A percentile compares a stretch with the other conserved stretches of the same genome.
phyloP scores from a whole-genome alignment of 2,113 vertebrate species.

The Nesoenas mayeri region DNA sequence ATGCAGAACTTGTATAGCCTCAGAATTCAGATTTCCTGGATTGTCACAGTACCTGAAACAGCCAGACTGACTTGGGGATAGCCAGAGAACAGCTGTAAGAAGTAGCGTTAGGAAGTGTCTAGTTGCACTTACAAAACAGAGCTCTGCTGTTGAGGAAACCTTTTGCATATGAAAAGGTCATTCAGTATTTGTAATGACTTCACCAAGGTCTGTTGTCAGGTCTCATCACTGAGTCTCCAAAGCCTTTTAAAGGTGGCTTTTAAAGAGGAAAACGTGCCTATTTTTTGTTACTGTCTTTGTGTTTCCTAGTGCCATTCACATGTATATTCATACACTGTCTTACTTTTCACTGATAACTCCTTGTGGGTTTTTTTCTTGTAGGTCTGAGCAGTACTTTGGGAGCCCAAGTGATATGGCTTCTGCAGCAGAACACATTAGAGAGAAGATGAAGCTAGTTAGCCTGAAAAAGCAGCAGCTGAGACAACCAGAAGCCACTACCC shows the following conservation, averaged over 20 bases:
- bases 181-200: not conserved
- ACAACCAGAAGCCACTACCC: constrained; percentile 71
- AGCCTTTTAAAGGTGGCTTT: not conserved
- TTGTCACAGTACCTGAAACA: not conserved
- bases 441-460: constrained; percentile 92
- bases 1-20: not conserved
- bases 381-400: constrained; percentile 95
- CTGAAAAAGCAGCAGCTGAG: constrained; percentile 88
- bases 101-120: not conserved
- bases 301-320: not conserved
- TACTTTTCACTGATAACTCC: not conserved
- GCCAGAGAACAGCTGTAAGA: not conserved
- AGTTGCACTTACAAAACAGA: not conserved
- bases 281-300: not conserved
- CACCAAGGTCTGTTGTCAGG: not conserved
- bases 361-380: constrained; percentile 57
- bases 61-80: not conserved
- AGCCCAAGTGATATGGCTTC: constrained; percentile 92
- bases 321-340: not conserved
- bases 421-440: constrained; percentile 90
- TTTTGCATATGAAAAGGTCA: not conserved
- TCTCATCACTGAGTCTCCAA: not conserved
- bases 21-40: not conserved
- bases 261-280: not conserved
- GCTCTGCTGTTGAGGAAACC: not conserved